Base-by-base conservation (phyloP, 2,888 invertebrate genomes). In the Chaetogeoica ovagalla region DNA sequence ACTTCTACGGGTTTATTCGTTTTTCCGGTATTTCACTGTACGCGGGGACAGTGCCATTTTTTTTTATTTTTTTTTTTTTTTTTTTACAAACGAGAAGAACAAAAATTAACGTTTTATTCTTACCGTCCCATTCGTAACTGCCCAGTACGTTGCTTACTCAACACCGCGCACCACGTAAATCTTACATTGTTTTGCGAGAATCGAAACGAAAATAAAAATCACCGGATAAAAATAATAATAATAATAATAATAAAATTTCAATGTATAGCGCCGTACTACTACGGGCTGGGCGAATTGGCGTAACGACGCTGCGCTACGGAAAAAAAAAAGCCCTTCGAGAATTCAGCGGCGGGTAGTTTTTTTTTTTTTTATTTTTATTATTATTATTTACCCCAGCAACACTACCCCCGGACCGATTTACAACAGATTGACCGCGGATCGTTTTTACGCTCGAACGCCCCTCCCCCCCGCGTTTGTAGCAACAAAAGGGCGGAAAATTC, bases 351-450 rank as follows among this genome's bases (percentile, higher is more conserved):
- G 71, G 63, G 55, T 79, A 9, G 13, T 70, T 68, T 70, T 74
- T 62, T 55, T 66, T n/a, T 39, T 17, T 60, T 39, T 23, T 55
- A 55, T 65, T 55, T 39, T 21, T 30, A 30, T 30, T 30, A 30
- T 30, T 30, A 30, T 30, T 30, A 30, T 30, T 30, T n/a, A 43
- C 71, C 57, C 68, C 63, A 13, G 3, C 57, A 5, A 37, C 55
- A 9, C 39, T 43, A 9, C 17, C 39, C 39, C n/a, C 63, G 17
- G 62, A 71, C 79, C 79, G 79, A 79, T 79, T 79, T 79, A 79
- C 79, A 79, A 71, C 79, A 79, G 79, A 79, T 79, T 79, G 79
- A 79, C 79, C 79, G 79, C 79, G 79, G 79, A 79, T 79, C 79
- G 70, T 79, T 79, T 79, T 79, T 79, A 71, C 71, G 71, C 71